Percentiles rank a stretch among this genome's conserved stretches.
These are phyloP conservation scores for Tetragonula carbonaria DNA, from an alignment of 2,888 invertebrate species.

Conservation along the genomic window DNA sequence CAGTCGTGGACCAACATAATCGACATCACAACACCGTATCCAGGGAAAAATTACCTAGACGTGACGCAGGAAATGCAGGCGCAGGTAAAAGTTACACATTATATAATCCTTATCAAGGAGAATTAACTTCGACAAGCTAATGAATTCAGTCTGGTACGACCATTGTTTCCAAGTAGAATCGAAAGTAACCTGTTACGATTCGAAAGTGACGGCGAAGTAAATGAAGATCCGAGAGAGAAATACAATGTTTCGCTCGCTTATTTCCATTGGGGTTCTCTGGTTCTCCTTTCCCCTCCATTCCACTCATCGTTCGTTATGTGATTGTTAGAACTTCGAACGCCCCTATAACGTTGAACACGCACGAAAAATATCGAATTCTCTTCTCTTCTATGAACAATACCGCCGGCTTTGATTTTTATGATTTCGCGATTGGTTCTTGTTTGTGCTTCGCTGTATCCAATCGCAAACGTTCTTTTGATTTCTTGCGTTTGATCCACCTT, in stretches of 20 bases:
- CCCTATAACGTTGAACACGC: neutral
- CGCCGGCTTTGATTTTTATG: neutral
- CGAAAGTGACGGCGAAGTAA: slow-evolving; percentile 33
- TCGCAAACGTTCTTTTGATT: neutral
- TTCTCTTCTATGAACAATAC: neutral
- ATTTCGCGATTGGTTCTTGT: neutral
- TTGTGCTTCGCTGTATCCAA: neutral
- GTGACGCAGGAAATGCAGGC: slow-evolving; percentile 92
- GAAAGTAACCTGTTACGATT: slow-evolving; percentile 45
- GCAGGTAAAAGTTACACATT: slow-evolving; percentile 85
- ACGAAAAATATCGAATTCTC: neutral
- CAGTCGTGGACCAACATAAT: slow-evolving; percentile 94
- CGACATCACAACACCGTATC: slow-evolving; percentile 93
- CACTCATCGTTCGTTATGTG: slow-evolving; percentile 11
- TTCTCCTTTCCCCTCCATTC: neutral
- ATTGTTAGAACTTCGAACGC: slow-evolving; percentile 6
- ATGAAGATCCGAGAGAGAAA: slow-evolving; percentile 41
- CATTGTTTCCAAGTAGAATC: slow-evolving; percentile 40
- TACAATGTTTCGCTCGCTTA: slow-evolving; percentile 17
- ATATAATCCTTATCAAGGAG: slow-evolving; percentile 26
- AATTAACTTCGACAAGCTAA: slow-evolving; percentile 25
- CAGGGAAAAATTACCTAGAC: slow-evolving; percentile 92
- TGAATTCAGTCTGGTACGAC: slow-evolving; percentile 17
- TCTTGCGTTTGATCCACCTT: neutral
- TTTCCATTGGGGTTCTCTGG: slow-evolving; percentile 4